Conservation (phyloP, 1,140 invertebrate genomes). For the Ylistrum balloti region DNA sequence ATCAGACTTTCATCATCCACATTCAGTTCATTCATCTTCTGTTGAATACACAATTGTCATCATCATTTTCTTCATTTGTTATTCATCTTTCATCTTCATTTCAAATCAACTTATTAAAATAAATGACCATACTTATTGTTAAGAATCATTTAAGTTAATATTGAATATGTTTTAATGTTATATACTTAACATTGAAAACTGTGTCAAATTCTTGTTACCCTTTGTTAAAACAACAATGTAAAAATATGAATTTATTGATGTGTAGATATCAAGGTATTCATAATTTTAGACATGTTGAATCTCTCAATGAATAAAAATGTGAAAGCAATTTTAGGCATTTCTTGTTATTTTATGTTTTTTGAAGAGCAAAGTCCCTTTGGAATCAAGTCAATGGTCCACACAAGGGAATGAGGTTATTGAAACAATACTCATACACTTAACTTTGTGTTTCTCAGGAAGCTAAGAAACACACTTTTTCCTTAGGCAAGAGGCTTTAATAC, state of each 20-base stretch:
- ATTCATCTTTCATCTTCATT: conserved; percentile 4
- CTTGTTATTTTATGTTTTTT: background rate
- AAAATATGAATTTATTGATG: conserved; percentile 40
- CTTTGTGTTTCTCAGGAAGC: too few relatives aligned
- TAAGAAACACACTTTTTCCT: too few relatives aligned
- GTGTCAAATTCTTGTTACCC: conserved; percentile 28
- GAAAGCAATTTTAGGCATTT: background rate
- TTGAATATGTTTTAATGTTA: conserved; percentile 30
- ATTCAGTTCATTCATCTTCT: background rate
- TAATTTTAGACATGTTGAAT: conserved; percentile 40
- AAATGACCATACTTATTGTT: background rate
- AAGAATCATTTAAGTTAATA: conserved; percentile 6
- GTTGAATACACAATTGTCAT: background rate
- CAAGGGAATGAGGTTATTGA: too few relatives aligned
- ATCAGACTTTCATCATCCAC: background rate
- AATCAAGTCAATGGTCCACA: too few relatives aligned
- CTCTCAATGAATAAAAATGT: conserved; percentile 31
- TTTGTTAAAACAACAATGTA: conserved; percentile 29
- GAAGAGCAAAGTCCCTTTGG: too few relatives aligned
- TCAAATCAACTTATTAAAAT: background rate
- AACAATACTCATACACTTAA: too few relatives aligned
- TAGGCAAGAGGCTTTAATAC: too few relatives aligned
- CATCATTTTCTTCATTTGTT: background rate
- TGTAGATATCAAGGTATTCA: conserved; percentile 24
- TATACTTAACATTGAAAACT: background rate